A percentile compares a stretch with the other conserved stretches of the same genome.
Evolutionary conservation across 1,140 invertebrate genomes (phyloP).

Genomic region (Philaenus spumarius): DNA sequence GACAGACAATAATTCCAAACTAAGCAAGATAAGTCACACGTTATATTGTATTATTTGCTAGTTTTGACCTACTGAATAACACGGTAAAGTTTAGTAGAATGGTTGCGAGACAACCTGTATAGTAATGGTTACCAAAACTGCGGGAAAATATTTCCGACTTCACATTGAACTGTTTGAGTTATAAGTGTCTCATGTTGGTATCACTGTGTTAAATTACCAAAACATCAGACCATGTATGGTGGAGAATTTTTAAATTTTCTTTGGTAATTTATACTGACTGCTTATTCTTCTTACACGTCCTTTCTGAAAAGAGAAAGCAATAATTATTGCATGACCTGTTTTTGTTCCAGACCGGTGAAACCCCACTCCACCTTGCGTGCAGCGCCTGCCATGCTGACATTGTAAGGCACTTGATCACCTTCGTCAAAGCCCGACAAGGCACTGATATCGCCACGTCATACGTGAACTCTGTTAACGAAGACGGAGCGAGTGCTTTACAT

Average conservation of each 20-base stretch:
- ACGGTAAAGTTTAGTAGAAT: no score
- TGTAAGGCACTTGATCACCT: slow-evolving; percentile 75
- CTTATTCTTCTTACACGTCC: not conserved
- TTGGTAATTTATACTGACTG: not conserved
- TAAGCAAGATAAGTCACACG: no score
- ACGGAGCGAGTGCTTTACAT: slow-evolving; percentile 91
- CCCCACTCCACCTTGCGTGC: slow-evolving; percentile 86
- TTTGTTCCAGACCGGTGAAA: slow-evolving; percentile 78
- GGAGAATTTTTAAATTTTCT: no score
- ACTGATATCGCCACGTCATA: slow-evolving; percentile 62
- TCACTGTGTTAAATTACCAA: no score
- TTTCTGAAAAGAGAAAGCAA: not conserved
- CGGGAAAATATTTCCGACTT: no score
- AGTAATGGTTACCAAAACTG: no score
- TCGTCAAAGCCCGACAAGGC: slow-evolving; percentile 69
- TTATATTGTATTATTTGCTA: no score
- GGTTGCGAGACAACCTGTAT: no score
- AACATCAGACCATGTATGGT: not conserved
- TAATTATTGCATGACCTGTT: slow-evolving; percentile 1
- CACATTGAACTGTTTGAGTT: no score
- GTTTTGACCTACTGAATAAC: no score
- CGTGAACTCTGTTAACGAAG: slow-evolving; percentile 76
- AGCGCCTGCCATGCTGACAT: slow-evolving; percentile 78
- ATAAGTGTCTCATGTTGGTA: no score
- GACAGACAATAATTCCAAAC: no score